phyloP scores from a whole-genome alignment of 2,113 vertebrate species.

The Tetrax tetrax region DNA sequence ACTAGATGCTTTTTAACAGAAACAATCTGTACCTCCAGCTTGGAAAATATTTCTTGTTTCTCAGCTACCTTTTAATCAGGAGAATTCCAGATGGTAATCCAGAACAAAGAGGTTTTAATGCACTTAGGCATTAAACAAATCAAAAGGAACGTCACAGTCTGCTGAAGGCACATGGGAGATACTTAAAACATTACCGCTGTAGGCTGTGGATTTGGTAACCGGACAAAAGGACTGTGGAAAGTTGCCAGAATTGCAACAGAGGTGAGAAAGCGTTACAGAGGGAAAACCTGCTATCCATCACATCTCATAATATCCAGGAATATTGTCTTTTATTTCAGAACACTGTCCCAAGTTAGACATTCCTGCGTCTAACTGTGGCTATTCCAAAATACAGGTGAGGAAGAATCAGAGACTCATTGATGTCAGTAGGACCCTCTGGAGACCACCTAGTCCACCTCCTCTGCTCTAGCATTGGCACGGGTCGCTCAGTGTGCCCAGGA shows the following conservation, averaged over 20 bases:
- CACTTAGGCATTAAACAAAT: background rate
- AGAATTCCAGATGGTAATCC: background rate
- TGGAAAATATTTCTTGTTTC: background rate
- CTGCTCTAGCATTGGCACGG: background rate
- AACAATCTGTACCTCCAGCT: background rate
- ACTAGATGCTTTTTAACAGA: background rate
- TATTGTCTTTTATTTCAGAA: background rate
- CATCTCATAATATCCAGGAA: background rate
- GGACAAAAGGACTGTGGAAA: background rate
- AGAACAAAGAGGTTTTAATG: background rate
- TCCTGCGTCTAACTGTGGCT: background rate
- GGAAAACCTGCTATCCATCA: background rate
- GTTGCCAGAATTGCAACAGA: background rate
- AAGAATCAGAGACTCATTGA: background rate
- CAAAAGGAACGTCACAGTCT: background rate
- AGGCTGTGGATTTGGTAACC: background rate
- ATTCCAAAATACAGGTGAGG: background rate
- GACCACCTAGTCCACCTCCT: no score
- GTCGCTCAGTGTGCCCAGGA: background rate
- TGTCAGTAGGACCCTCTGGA: background rate
- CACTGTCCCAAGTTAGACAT: background rate
- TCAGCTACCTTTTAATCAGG: background rate
- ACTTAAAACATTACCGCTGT: background rate
- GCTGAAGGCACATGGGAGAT: background rate
- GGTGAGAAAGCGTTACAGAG: background rate